Conservation (phyloP, 1,140 invertebrate genomes). For the Dreissena rostriformis region DNA sequence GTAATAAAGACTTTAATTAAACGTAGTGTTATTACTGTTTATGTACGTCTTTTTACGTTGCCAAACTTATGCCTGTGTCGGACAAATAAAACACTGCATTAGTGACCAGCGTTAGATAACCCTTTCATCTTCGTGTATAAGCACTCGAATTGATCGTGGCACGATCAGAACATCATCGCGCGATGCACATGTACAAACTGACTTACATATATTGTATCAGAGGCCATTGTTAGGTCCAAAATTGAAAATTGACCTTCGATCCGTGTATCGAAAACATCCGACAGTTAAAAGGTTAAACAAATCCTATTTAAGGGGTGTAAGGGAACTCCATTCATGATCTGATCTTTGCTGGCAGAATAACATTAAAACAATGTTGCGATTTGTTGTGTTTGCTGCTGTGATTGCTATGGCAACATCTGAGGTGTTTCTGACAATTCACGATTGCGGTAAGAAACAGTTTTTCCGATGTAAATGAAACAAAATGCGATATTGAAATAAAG, state of each 20-base stretch:
- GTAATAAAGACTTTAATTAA: no score
- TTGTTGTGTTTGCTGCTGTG: conserved; percentile 1
- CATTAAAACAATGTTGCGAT: not conserved
- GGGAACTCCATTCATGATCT: not conserved
- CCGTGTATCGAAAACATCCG: not conserved
- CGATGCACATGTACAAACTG: no score
- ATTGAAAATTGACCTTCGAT: conserved; percentile 27
- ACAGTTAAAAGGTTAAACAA: not conserved
- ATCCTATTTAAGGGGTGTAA: not conserved
- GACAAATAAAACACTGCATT: no score
- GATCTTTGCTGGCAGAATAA: not conserved
- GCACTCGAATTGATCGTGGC: no score
- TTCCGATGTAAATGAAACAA: no score
- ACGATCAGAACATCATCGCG: no score
- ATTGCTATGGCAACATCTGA: not conserved
- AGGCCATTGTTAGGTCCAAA: conserved; percentile 45
- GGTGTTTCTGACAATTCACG: not conserved
- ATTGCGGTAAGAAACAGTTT: conserved; percentile 7
- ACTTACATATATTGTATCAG: not conserved
- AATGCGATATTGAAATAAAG: no score
- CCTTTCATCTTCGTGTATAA: no score
- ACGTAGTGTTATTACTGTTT: no score
- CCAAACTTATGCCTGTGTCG: no score
- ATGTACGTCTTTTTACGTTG: no score
- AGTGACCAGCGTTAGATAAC: no score